Base-by-base conservation (phyloP, 2,797 vertebrate genomes). In the Gorsachius magnificus region DNA sequence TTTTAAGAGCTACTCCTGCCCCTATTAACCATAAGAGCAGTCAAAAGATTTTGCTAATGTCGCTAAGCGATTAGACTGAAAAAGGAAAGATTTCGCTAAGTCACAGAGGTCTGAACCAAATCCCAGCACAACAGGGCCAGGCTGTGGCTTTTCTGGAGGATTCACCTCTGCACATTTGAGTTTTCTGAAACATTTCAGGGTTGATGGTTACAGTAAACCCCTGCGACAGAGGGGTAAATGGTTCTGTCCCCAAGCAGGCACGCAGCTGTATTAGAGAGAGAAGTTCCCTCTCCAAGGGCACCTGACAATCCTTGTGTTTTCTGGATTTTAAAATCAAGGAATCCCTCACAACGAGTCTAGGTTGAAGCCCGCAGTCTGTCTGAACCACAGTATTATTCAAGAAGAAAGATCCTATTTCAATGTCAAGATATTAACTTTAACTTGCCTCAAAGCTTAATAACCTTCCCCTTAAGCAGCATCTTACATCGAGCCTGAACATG, bases 371-470 rank as follows among this genome's bases (percentile, higher is more conserved):
- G 4, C 61, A 88, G 50, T 33, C 72, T 66, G 50, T 24, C 77
- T 82, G 46, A 91, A 46, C 51, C 4, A 28, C 0, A 0, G n/a
- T 4, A 33, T 56, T 57, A 81, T 3, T 15, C 19, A 81, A 43
- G 41, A 48, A 71, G 45, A 33, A 63, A 61, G 85, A 86, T 35
- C 5, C 45, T 35, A 91, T 83, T 87, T 76, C 31, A 63, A 1
- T 33, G 84, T 53, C 51, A 86, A 69, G 61, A 31, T 3, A 9
- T 3, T 41, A 1, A 65, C 45, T 83, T 80, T 43, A 8, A 82
- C 61, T 66, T 84, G 45, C 70, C 86, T 90, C 87, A 66, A 85
- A 92, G 80, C 61, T 93, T 69, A 79, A 75, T 10, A 86, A 93
- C 20, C 48, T 58, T 84, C 3, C 63, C 77, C 72, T 81, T 4